Evolutionary conservation across 2,113 vertebrate genomes (phyloP).

Genomic region (Ammodytes marinus): DNA sequence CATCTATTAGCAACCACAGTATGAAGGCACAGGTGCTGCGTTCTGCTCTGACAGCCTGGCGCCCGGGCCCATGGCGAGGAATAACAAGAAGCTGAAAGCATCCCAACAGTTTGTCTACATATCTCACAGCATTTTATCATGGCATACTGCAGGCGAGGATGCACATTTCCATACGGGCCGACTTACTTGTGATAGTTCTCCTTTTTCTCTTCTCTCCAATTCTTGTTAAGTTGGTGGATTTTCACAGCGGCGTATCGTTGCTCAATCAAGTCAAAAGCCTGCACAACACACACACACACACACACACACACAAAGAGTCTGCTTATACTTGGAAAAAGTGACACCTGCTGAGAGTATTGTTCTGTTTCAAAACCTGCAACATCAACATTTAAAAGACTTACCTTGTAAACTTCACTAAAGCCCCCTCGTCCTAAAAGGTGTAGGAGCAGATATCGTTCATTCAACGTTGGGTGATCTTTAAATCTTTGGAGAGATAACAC

Average conservation of each 20-base stretch:
- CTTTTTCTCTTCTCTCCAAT: constrained; percentile 99
- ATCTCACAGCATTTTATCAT: background rate
- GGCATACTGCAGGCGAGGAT: background rate
- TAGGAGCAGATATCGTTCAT: constrained; percentile 97
- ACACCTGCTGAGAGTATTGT: background rate
- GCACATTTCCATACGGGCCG: background rate
- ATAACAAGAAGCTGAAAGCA: constrained; percentile 44
- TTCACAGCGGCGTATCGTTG: constrained; percentile 99
- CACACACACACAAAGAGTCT: background rate
- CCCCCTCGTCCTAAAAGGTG: constrained; percentile 98
- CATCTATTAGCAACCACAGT: constrained; percentile 41
- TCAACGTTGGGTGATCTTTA: constrained; percentile 98
- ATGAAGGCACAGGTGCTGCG: constrained; percentile 36
- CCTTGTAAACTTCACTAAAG: constrained; percentile 99
- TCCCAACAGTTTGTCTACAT: background rate
- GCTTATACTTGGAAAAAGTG: background rate
- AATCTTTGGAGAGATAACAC: constrained; percentile 85
- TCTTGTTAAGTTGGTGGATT: constrained; percentile 99
- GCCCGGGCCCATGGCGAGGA: constrained; percentile 38
- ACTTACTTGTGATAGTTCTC: constrained; percentile 99
- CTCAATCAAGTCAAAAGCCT: constrained; percentile 99
- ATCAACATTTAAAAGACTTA: constrained; percentile 55
- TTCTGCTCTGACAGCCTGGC: constrained; percentile 36
- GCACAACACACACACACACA: constrained; percentile 1
- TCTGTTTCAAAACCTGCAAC: background rate